Conservation (phyloP, 1,140 invertebrate genomes). For the Cotesia vestalis region DNA sequence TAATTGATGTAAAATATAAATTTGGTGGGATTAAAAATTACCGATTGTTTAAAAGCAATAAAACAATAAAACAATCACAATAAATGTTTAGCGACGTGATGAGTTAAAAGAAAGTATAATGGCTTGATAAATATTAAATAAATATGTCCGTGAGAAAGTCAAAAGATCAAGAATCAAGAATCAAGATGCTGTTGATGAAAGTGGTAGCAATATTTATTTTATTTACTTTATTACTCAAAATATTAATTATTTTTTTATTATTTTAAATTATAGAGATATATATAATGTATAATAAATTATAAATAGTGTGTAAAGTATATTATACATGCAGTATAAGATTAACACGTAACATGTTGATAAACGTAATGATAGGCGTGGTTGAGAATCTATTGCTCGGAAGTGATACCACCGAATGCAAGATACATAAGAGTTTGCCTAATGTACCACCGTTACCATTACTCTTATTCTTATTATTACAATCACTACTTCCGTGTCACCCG, state of each 20-base stretch:
- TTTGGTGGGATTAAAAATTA: too few species aligned
- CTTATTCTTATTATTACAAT: too few species aligned
- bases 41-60: too few species aligned
- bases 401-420: neutral
- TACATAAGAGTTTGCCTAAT: neutral
- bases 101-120: neutral
- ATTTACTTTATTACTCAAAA: neutral
- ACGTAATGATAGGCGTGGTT: neutral
- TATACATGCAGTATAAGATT: neutral
- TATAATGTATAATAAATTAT: too few species aligned
- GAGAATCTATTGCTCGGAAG: constrained; percentile 15
- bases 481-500: constrained; percentile 9
- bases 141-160: constrained; percentile 15
- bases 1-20: too few species aligned
- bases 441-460: too few species aligned
- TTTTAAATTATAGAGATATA: neutral
- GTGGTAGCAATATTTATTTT: neutral
- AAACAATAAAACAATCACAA: too few species aligned
- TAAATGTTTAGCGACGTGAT: neutral
- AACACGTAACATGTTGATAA: constrained; percentile 9
- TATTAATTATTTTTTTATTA: neutral
- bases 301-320: too few species aligned
- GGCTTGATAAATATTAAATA: neutral
- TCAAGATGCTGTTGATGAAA: constrained; percentile 11
- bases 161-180: neutral